Percentiles rank a stretch among this genome's conserved stretches.
phyloP scores from a whole-genome alignment of 2,113 vertebrate genomes.

The Phoenicopterus ruber region DNA sequence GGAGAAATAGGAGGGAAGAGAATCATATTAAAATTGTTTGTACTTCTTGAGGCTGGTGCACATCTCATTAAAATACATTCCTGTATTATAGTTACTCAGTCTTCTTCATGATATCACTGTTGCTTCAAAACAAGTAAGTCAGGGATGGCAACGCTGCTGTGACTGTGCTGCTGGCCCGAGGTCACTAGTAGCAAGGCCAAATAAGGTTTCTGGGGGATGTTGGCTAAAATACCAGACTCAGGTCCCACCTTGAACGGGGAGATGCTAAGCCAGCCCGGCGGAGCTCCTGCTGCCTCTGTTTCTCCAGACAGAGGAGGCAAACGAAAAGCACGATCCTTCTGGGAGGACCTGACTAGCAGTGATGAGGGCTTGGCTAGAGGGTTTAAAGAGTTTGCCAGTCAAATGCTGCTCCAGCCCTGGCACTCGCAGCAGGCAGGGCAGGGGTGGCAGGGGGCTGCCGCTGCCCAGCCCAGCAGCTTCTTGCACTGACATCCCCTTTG shows the following conservation, averaged over 20 bases:
- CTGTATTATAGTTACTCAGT: neutral
- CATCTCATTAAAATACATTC: neutral
- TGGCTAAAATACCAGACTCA: neutral
- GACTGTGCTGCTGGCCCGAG: neutral
- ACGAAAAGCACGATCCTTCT: neutral
- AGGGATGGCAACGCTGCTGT: neutral
- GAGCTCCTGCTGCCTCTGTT: neutral
- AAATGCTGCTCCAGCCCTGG: neutral
- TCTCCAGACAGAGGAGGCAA: neutral
- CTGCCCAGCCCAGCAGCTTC: neutral
- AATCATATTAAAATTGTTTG: neutral
- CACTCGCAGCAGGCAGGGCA: neutral
- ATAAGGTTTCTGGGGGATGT: neutral
- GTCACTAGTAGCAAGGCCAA: neutral
- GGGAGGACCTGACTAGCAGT: neutral
- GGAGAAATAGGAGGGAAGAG: neutral
- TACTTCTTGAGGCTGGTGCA: neutral
- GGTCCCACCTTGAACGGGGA: neutral
- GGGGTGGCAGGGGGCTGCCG: neutral
- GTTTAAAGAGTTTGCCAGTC: neutral
- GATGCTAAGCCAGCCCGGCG: fast-evolving
- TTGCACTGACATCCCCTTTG: neutral
- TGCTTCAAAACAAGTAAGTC: neutral
- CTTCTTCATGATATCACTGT: neutral
- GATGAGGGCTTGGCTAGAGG: neutral